These are phyloP conservation scores for Eufriesea mexicana DNA, from an alignment of 1,140 invertebrate genomes.

Conservation along the genomic window DNA sequence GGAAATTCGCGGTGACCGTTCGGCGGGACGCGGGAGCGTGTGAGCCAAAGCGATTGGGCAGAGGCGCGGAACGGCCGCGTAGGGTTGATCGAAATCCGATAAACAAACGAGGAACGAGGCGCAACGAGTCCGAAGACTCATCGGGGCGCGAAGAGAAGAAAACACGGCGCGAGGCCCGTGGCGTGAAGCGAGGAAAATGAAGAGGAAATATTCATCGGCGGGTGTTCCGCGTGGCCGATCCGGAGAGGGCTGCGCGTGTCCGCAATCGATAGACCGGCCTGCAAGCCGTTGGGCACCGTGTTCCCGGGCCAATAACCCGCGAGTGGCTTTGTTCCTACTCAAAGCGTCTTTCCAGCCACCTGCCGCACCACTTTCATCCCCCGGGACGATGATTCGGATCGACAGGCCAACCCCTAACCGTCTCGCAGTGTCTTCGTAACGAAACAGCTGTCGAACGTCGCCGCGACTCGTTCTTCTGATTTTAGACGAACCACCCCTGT, in stretches of 20 bases:
- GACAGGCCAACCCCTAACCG: not conserved
- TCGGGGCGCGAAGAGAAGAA: too few relatives aligned
- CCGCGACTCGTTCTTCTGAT: not conserved
- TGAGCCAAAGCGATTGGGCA: too few relatives aligned
- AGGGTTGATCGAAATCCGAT: not conserved
- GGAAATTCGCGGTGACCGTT: too few relatives aligned
- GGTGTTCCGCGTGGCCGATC: slow-evolving; percentile 3
- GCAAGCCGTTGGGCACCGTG: slow-evolving; percentile 7
- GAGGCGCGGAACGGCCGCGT: too few relatives aligned
- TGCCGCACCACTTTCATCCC: slow-evolving; percentile 28
- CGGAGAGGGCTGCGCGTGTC: slow-evolving; percentile 7
- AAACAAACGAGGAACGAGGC: not conserved
- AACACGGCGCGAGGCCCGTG: not conserved
- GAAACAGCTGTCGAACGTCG: slow-evolving; percentile 7
- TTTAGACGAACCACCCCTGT: not conserved
- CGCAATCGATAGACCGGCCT: slow-evolving; percentile 12
- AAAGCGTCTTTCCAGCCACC: slow-evolving; percentile 21
- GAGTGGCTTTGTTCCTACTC: not conserved
- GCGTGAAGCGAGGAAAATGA: slow-evolving; percentile 1
- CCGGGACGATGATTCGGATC: slow-evolving; percentile 14
- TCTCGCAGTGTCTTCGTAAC: not conserved
- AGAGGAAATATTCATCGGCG: slow-evolving; percentile 35
- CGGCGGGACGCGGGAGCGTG: too few relatives aligned
- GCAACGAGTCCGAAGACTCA: too few relatives aligned
- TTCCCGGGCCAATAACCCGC: slow-evolving; percentile 16